Evolutionary conservation across 2,888 invertebrate species (phyloP).

Genomic region (Drosophila robusta): DNA sequence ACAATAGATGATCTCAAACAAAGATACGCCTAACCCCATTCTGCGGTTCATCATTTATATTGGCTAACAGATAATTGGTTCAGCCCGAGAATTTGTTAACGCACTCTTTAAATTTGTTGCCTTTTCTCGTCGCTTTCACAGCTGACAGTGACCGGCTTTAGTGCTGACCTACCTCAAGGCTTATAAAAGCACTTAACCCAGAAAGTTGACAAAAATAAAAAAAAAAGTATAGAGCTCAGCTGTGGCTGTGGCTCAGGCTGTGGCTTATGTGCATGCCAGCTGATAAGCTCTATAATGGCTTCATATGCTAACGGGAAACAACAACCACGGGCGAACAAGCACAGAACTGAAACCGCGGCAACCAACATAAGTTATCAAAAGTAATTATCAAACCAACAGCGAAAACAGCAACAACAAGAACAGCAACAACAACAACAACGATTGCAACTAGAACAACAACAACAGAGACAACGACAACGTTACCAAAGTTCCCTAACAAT

Average conservation of each 20-base stretch:
- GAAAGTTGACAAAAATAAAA: slow-evolving; percentile 32
- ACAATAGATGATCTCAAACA: no score
- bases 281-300: slow-evolving; percentile 70
- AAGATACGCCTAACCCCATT: no score
- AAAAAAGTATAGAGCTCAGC: slow-evolving; percentile 22
- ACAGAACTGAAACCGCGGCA: slow-evolving; percentile 45
- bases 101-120: background rate
- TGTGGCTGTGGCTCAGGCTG: slow-evolving; percentile 17
- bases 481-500: slow-evolving; percentile 25
- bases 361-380: slow-evolving; percentile 73
- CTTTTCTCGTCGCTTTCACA: background rate
- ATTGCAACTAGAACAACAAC: slow-evolving; percentile 12
- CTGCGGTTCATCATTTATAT: no score
- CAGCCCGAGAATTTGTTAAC: slow-evolving; percentile 6
- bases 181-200: slow-evolving; percentile 52
- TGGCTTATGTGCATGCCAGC: slow-evolving; percentile 53
- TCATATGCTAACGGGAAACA: slow-evolving; percentile 52
- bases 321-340: slow-evolving; percentile 30
- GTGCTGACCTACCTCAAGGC: slow-evolving; percentile 54
- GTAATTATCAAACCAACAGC: slow-evolving; percentile 69
- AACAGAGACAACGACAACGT: slow-evolving; percentile 32
- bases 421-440: slow-evolving; percentile 34
- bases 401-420: slow-evolving; percentile 34
- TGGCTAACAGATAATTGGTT: no score
- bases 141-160: slow-evolving; percentile 25